Evolutionary conservation across 2,888 invertebrate species (phyloP), one percentile per base, ranked within the genome.

Genomic region (Athrips mouffetella): DNA sequence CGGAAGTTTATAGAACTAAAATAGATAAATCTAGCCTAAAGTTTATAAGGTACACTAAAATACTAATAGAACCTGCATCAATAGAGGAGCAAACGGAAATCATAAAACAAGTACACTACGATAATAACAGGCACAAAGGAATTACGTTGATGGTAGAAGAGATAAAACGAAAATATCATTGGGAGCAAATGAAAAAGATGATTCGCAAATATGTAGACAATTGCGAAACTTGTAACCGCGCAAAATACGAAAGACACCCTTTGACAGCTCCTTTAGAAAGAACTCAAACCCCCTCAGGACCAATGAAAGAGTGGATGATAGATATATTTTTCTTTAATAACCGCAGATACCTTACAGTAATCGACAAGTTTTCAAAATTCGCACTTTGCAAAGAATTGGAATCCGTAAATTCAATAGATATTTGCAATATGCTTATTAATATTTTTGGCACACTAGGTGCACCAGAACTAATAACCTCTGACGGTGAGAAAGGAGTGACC

Each of bases 331-430:
- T 6, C 2, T 27, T 15, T 11, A 30, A 45, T 10, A 45, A 30
- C 11, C 23, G 13, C 4, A 30, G 18, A 5, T 45, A 25, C 29
- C 45, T 45, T 10, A 30, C 30, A 13, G 3, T 27, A 30, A 27
- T 45, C 16, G 45, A 45, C 10, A 27, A 20, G 10, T 45, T 45
- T 16, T 45, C 45, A 10, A 45, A 45, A 45, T 45, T 11, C 8
- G 45, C 45, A 10, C 8, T 15, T 2, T 27, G 45, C 5, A 15
- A 30, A n/a, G 6, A 29, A 5, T n/a, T 45, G 18, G 16, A 27
- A 20, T 13, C 23, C 5, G 23, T 23, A 23, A 23, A 23, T 7
- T 3, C 23, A 5, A 23, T 23, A 23, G 23, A 23, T 23, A 23
- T 23, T 5, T 23, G 23, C 7, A 23, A 23, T 23, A 23, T 7